Evolutionary conservation across 2,888 invertebrate genomes (phyloP).

Genomic region (Polylopha cassiicola): DNA sequence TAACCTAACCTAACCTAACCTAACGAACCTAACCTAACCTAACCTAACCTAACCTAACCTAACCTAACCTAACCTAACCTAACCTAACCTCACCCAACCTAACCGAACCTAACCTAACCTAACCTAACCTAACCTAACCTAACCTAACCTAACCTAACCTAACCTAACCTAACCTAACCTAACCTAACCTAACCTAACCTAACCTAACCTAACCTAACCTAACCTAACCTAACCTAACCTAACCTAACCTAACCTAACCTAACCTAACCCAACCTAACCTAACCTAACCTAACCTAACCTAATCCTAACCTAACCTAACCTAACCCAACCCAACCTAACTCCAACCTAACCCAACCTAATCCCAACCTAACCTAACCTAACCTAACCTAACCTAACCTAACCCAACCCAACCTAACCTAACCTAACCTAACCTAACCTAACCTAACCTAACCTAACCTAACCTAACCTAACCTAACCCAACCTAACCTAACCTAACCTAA

Average conservation of each 20-base stretch:
- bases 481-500: constrained; percentile 12
- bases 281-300: constrained; percentile 17
- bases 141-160: constrained; percentile 24
- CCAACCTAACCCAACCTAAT: constrained; percentile 23
- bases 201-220: constrained; percentile 20
- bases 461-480: constrained; percentile 12
- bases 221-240: constrained; percentile 20
- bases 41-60: constrained; percentile 24
- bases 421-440: constrained; percentile 19
- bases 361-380: constrained; percentile 18
- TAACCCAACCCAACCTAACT: constrained; percentile 19
- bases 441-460: constrained; percentile 18
- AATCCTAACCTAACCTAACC: constrained; percentile 21
- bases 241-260: constrained; percentile 20
- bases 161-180: constrained; percentile 23
- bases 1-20: constrained; percentile 20
- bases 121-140: constrained; percentile 22
- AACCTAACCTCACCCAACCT: constrained; percentile 17
- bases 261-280: constrained; percentile 20
- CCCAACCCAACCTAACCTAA: constrained; percentile 22
- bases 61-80: constrained; percentile 23
- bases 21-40: constrained; percentile 20
- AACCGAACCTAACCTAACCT: constrained; percentile 21
- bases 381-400: constrained; percentile 18
- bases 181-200: constrained; percentile 17